Evolutionary conservation across 2,113 vertebrate species (phyloP).

Genomic region (Centropristis striata): DNA sequence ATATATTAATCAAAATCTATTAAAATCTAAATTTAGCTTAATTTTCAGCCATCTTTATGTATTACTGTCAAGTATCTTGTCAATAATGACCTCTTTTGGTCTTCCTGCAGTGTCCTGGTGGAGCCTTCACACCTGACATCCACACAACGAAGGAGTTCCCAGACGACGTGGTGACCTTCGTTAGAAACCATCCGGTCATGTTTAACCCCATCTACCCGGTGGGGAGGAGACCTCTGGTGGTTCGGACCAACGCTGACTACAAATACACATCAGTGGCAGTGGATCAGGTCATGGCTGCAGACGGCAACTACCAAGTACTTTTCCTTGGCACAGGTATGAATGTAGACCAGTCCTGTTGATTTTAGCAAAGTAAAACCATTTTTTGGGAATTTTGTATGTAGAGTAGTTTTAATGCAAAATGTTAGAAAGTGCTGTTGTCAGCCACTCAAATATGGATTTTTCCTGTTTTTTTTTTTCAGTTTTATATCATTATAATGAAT

Average conservation of each 20-base stretch:
- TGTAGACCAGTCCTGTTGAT: neutral
- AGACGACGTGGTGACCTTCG: conserved; percentile 97
- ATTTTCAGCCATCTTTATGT: neutral
- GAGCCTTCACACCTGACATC: conserved; percentile 96
- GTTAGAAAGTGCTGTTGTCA: too few relatives aligned
- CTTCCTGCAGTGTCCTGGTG: conserved; percentile 92
- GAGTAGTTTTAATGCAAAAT: too few relatives aligned
- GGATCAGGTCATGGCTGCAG: conserved; percentile 93
- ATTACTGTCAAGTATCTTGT: neutral
- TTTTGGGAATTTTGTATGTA: neutral
- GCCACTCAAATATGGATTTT: too few relatives aligned
- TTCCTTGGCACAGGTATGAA: conserved; percentile 95
- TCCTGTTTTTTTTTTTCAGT: too few relatives aligned
- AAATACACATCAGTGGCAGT: conserved; percentile 96
- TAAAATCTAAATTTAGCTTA: neutral
- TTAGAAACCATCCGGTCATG: conserved; percentile 97
- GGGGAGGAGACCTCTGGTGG: conserved; percentile 91
- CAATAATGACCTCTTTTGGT: neutral
- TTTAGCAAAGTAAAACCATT: neutral
- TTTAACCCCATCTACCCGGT: conserved; percentile 95
- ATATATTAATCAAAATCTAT: too few relatives aligned
- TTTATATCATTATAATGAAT: too few relatives aligned
- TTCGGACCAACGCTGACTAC: conserved; percentile 93
- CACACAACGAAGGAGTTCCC: conserved; percentile 96
- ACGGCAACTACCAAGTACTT: conserved; percentile 95